Base-by-base conservation (phyloP, 2,888 invertebrate genomes). In the Smittia sp. region DNA sequence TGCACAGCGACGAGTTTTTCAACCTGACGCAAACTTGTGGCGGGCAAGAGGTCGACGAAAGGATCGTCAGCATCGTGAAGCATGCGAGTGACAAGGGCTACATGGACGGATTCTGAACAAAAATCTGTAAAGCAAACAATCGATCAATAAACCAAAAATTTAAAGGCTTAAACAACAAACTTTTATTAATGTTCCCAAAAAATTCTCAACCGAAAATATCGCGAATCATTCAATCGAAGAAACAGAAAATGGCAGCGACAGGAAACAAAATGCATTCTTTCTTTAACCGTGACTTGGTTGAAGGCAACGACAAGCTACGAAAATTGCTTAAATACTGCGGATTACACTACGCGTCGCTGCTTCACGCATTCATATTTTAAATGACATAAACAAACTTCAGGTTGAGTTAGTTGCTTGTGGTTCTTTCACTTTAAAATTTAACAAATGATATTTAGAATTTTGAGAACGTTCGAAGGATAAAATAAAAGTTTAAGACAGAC, bases 11-110 rank as follows among this genome's bases (percentile, higher is more conserved):
- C 32, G 79, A 76, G 13, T 81, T 81, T 75, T 76, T 77, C 67
- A 76, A 78, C 72, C 54, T 80, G 0, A 79, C 79, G 0, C 27
- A 81, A 25, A 75, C 76, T n/a, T 79, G 79, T 39, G 81, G 79
- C 18, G 81, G 81, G 1, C 80, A 81, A 75, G 76, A 75, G 65
- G 78, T 78, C 18, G 80, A 81, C 77, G 32, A 75, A 18, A 52
- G 63, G 18, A 77, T 82, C 67, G 76, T 80, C 32, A 76, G 76
- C 13, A 75, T 79, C 1, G 13, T 80, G 13, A 78, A 79, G n/a
- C 81, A 81, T 76, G 80, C 82, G 27, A 79, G 77, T 74, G 76
- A 77, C 72, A 78, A 79, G 75, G 82, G 82, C 20, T 81, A 81
- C 65, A 78, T 81, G 79, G 77, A 80, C 69, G 67, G 52, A 20